These are phyloP conservation scores for Pyrochroa serraticornis DNA, from an alignment of 2,888 invertebrate genomes.

Conservation along the genomic window DNA sequence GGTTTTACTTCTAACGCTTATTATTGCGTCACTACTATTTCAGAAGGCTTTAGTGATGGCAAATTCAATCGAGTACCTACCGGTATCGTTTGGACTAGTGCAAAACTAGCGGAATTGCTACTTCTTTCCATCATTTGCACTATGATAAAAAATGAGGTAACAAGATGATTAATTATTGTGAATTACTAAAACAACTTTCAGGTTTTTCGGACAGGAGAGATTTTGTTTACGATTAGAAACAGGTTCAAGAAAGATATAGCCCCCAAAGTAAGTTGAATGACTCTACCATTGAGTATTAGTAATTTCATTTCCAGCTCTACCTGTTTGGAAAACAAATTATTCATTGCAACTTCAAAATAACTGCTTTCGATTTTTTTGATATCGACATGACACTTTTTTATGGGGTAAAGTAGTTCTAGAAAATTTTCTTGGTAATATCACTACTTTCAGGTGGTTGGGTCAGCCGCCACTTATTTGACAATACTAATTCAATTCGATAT, in stretches of 20 bases:
- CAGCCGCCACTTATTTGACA: too few relatives aligned
- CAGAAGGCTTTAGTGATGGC: conserved; percentile 1
- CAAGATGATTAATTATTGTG: neutral
- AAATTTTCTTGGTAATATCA: too few relatives aligned
- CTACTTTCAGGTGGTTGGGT: too few relatives aligned
- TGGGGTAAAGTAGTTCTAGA: neutral
- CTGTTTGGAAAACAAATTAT: conserved; percentile 12
- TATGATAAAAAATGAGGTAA: conserved; percentile 10
- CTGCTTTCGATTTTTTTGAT: conserved; percentile 10
- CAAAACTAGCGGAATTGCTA: conserved; percentile 13
- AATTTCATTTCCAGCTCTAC: neutral
- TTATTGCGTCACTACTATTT: conserved; percentile 11
- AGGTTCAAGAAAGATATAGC: conserved; percentile 2
- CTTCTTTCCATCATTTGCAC: conserved; percentile 10
- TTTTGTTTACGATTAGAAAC: conserved; percentile 4
- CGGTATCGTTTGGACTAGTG: conserved; percentile 5
- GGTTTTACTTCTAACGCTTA: conserved; percentile 18
- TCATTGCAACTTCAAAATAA: conserved; percentile 9
- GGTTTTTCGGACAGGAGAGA: conserved; percentile 5
- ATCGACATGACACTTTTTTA: conserved; percentile 13
- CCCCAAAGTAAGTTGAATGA: neutral
- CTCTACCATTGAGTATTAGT: neutral
- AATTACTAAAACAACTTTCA: neutral
- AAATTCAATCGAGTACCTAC: conserved; percentile 3
- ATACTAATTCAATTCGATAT: too few relatives aligned